Percentiles rank a stretch among this genome's conserved stretches.
Evolutionary conservation across 2,797 vertebrate genomes (phyloP).

Genomic region (Ptychobarbus kaznakovi): DNA sequence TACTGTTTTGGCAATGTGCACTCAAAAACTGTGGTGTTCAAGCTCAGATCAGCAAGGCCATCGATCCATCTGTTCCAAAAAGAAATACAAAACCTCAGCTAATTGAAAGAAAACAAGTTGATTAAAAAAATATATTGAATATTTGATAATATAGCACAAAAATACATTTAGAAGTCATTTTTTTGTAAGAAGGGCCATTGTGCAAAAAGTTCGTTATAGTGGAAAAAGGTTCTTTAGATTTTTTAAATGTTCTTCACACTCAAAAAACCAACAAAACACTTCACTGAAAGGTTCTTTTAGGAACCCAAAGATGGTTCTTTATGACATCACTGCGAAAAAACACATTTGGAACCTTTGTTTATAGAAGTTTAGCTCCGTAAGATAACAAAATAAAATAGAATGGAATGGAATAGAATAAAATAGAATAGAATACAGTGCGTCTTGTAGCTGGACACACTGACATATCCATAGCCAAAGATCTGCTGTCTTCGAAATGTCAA

Average conservation of each 20-base stretch:
- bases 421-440: neutral
- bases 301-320: neutral
- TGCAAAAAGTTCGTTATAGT: neutral
- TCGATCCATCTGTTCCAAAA: neutral
- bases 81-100: neutral
- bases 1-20: neutral
- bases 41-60: neutral
- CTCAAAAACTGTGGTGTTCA: neutral
- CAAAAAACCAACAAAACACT: neutral
- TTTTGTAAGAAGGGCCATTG: neutral
- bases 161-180: neutral
- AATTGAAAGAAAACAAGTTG: neutral
- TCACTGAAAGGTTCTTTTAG: neutral
- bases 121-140: neutral
- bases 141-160: neutral
- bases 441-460: neutral
- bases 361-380: neutral
- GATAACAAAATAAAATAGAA: neutral
- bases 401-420: neutral
- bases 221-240: neutral
- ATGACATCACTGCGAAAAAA: neutral
- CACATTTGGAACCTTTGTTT: neutral
- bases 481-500: constrained; percentile 8
- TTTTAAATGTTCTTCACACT: neutral
- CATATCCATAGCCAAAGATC: neutral